A percentile compares a stretch with the other conserved stretches of the same genome.
Conservation (phyloP, 2,797 vertebrate species). For the Phoxinus dragarum region DNA sequence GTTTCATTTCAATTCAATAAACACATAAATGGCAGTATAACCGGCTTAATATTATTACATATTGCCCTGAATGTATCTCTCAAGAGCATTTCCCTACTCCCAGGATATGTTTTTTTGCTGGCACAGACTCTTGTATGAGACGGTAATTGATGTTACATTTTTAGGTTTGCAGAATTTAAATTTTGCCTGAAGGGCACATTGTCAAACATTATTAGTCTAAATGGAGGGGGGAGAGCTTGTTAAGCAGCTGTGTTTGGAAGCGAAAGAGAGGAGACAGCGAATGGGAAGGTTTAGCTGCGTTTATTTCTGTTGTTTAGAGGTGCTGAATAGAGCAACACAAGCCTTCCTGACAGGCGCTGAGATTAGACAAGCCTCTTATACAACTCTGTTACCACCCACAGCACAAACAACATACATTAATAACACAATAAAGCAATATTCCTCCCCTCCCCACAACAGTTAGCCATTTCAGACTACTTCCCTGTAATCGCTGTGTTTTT, state of each 20-base stretch:
- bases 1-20: constrained; percentile 29
- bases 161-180: constrained; percentile 68
- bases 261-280: constrained; percentile 66
- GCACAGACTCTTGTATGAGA: constrained; percentile 73
- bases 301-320: constrained; percentile 59
- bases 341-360: constrained; percentile 91
- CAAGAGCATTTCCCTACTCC: constrained; percentile 40
- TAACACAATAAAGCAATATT: constrained; percentile 72
- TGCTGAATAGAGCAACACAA: constrained; percentile 58
- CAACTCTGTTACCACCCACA: constrained; percentile 88
- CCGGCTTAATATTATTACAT: constrained; percentile 47
- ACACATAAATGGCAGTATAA: constrained; percentile 40
- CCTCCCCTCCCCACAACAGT: constrained; percentile 82
- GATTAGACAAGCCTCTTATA: constrained; percentile 98
- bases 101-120: constrained; percentile 67
- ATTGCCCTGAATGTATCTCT: constrained; percentile 42
- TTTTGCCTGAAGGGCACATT: constrained; percentile 76
- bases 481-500: constrained; percentile 98
- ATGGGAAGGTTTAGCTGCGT: constrained; percentile 21
- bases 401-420: constrained; percentile 91
- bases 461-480: constrained; percentile 92
- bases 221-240: constrained; percentile 57
- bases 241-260: constrained; percentile 48
- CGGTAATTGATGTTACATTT: constrained; percentile 80
- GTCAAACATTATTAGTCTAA: constrained; percentile 80